These are phyloP conservation scores for Planiliza haematocheilus DNA, from an alignment of 2,113 vertebrate species.

Conservation along the genomic window DNA sequence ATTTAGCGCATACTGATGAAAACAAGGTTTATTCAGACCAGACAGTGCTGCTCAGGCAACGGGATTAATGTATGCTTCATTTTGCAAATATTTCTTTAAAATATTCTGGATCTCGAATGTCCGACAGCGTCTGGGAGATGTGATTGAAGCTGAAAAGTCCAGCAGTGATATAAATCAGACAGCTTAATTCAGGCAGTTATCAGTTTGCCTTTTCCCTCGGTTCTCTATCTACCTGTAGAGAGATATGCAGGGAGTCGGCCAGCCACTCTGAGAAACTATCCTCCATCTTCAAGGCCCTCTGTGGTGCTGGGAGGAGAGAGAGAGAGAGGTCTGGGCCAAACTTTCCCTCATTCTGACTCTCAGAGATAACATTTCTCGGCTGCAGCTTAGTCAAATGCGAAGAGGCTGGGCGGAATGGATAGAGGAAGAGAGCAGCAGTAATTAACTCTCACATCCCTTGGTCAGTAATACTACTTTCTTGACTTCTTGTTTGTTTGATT, in stretches of 20 bases:
- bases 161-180: conserved; percentile 35
- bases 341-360: conserved; percentile 43
- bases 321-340: conserved; percentile 41
- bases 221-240: conserved; percentile 41
- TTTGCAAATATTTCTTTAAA: neutral
- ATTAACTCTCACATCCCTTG: conserved; percentile 56
- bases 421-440: conserved; percentile 14
- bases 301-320: conserved; percentile 15
- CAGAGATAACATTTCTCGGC: conserved; percentile 69
- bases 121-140: conserved; percentile 18
- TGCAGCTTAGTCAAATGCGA: conserved; percentile 40
- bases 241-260: conserved; percentile 29
- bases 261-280: conserved; percentile 33
- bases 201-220: conserved; percentile 52
- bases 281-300: conserved; percentile 61
- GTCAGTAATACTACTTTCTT: conserved; percentile 34
- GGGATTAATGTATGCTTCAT: conserved; percentile 1
- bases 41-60: neutral
- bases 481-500: conserved; percentile 31
- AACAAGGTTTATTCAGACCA: conserved; percentile 6
- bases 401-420: conserved; percentile 3
- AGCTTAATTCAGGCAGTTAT: conserved; percentile 51
- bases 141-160: conserved; percentile 36
- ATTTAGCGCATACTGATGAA: conserved; percentile 30
- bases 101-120: conserved; percentile 39